Base-by-base conservation (phyloP, 2,888 invertebrate species). In the Criorhina ranunculi region DNA sequence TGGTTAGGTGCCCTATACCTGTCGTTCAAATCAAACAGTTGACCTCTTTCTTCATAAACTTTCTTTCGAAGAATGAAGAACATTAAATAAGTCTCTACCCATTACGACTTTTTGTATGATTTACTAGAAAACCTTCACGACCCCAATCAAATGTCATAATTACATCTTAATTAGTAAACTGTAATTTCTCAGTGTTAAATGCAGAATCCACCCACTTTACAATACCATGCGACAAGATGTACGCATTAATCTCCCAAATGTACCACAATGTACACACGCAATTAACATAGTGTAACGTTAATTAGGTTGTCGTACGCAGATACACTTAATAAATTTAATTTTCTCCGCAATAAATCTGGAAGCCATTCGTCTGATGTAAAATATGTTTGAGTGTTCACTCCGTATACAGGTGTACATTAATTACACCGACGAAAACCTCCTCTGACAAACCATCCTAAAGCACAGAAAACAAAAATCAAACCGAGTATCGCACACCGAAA, bases 241-340 rank as follows among this genome's bases (percentile, higher is more conserved):
- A 53, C 62, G 40, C 64, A 85, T 85, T 80, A 85, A 85, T 85
- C 80, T 85, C 44, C 44, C 69, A 53, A 80, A 80, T 44, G 75
- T 73, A 62, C 4, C 79, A 69, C 46, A 79, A 73, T 73, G 79
- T 85, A 75, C 75, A 69, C 70, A 75, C 79, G 80, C 80, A 85
- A 85, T 85, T 85, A 85, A 85, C 85, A 85, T 85, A 85, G 80
- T 85, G 85, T 85, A 85, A 85, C 75, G 85, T 79, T 85, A 85
- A 85, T 85, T 85, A 85, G 85, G 75, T 80, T 85, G 85, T 85
- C 85, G 85, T 80, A 80, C 79, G 75, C 85, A 85, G 85, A 85
- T 85, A 85, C 85, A 85, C 85, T 85, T 85, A 85, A 85, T 85
- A 85, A 80, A 85, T 85, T 80, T 80, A 80, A 85, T 85, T 85